phyloP scores from a whole-genome alignment of 2,113 vertebrate genomes.

The Myocastor coypus region DNA sequence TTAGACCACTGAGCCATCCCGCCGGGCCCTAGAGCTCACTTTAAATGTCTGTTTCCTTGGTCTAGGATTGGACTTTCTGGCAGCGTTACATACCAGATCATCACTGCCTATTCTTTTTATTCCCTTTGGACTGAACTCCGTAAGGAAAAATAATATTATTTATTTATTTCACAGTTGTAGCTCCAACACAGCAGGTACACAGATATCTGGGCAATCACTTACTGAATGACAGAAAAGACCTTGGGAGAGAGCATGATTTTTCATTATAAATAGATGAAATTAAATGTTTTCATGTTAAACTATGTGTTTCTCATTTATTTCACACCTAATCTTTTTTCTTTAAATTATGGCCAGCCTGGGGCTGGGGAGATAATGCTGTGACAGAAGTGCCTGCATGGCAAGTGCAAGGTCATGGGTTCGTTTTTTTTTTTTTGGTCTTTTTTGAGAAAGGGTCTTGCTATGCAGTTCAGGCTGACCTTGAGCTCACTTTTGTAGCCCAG shows the following conservation, averaged over 20 bases:
- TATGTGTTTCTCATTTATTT: not conserved
- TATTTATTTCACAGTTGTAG: not conserved
- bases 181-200: not conserved
- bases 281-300: constrained; percentile 37
- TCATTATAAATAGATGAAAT: not conserved
- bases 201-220: constrained; percentile 3
- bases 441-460: too few species aligned
- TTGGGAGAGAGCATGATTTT: not conserved
- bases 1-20: too few species aligned
- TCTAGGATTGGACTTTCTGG: not conserved
- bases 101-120: not conserved
- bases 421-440: too few species aligned
- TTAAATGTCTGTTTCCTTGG: not conserved
- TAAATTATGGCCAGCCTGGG: too few species aligned
- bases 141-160: not conserved
- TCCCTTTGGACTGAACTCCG: not conserved
- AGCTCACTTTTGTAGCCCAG: too few species aligned
- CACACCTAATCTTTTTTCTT: not conserved
- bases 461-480: too few species aligned
- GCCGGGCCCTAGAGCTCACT: not conserved
- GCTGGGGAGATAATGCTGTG: too few species aligned
- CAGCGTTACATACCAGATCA: not conserved
- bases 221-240: not conserved
- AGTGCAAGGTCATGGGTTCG: too few species aligned
- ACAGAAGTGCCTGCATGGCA: too few species aligned